A percentile compares a stretch with the other conserved stretches of the same genome.
Evolutionary conservation across 2,113 vertebrate genomes (phyloP).

Genomic region (human): DNA sequence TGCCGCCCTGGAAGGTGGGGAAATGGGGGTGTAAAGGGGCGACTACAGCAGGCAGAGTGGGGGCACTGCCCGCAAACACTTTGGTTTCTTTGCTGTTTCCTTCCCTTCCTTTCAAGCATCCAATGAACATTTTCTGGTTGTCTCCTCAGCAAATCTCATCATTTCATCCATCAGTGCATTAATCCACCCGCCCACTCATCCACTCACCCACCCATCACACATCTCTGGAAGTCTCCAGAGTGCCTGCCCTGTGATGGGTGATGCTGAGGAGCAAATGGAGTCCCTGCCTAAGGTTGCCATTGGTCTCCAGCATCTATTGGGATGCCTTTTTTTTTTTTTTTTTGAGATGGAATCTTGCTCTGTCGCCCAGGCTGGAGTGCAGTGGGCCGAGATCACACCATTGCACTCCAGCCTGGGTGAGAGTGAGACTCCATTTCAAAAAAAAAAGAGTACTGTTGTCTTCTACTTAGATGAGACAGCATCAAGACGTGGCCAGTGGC

Average conservation of each 20-base stretch:
- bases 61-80: background rate
- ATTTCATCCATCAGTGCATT: no score
- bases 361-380: no score
- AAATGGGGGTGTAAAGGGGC: rapidly evolving
- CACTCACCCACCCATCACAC: no score
- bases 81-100: background rate
- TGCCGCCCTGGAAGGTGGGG: conserved; percentile 49
- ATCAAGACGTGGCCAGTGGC: background rate
- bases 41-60: background rate
- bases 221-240: background rate
- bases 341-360: no score
- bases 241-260: rapidly evolving
- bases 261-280: background rate
- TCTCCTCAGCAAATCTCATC: background rate
- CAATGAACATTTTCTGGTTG: background rate
- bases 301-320: background rate
- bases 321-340: background rate
- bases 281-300: background rate
- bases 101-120: background rate
- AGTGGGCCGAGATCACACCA: background rate
- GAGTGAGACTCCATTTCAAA: background rate
- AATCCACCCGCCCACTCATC: no score
- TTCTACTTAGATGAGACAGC: background rate
- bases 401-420: background rate
- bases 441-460: background rate